Base-by-base conservation (phyloP, 92 coral and sea anemone species). In the Porites lobata region DNA sequence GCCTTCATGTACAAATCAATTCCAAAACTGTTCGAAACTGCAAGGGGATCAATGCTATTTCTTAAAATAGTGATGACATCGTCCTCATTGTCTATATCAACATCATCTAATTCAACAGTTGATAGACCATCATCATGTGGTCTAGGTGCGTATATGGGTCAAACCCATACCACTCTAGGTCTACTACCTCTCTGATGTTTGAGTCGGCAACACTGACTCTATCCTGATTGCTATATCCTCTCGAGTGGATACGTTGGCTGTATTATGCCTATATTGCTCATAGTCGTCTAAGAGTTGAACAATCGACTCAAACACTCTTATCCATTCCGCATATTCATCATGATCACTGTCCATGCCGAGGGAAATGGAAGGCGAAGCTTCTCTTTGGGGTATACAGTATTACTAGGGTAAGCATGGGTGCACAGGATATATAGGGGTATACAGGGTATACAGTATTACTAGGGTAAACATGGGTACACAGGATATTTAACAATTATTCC, bases 131-230 rank as follows among this genome's bases (percentile, higher is more conserved):
- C 80, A 54, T 86, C 90, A 86, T 86, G 61, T 50, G 90, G 85
- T 54, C 90, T 66, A 66, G 89, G 78, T 52, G 90, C 85, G 78
- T 86, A 78, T 77, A 21, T 21, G 85, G 90, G 73, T 86, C 90
- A 68, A 86, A 77, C 17, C 90, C 83, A 86, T 65, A 86, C 79
- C 90, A 86, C 78, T 53, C 77, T 9, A 86, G 77, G 69, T 86
- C 77, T 76, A 26, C 84, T 10, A 15, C 85, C 61, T 57, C 54
- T 38, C 53, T 26, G 68, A 75, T 85, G 63, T 64, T 9, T 19
- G 74, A 85, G 62, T 84, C 81, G 58, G 88, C 71, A 68, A 82
- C 24, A 24, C 64, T 72, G 56, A 52, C 63, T 76, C 66, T 65
- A 76, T 76, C 63, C 81, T 11, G 58, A 76, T 54, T 56, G 81